Conservation (phyloP, 2,888 invertebrate species). For the Parochlus steinenii region DNA sequence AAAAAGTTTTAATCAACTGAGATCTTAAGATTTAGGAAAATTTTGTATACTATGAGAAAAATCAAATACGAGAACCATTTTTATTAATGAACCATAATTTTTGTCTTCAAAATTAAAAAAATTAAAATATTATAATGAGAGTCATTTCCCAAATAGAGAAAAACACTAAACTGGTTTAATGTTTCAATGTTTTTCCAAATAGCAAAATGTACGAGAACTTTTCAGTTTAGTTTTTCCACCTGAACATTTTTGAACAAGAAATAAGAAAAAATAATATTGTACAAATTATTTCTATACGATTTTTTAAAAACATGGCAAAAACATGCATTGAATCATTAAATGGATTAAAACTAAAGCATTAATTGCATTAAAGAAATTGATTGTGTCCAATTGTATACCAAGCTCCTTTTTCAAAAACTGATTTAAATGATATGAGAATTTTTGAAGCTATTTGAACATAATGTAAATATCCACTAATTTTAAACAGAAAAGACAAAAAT, state of each 20-base stretch:
- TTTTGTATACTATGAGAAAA: constrained; percentile 12
- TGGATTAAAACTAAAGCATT: constrained; percentile 5
- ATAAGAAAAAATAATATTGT: constrained; percentile 9
- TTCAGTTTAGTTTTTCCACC: neutral
- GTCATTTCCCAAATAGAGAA: too few relatives aligned
- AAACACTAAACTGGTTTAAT: too few relatives aligned
- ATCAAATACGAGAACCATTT: constrained; percentile 13
- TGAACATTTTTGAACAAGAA: neutral
- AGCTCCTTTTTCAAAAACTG: constrained; percentile 6
- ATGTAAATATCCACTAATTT: constrained; percentile 6
- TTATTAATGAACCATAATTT: constrained; percentile 11
- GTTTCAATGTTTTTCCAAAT: too few relatives aligned
- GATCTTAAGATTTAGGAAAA: constrained; percentile 7
- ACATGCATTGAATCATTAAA: too few relatives aligned
- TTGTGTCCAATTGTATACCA: constrained; percentile 13
- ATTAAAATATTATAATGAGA: constrained; percentile 1
- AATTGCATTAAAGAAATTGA: constrained; percentile 5
- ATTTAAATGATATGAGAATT: neutral
- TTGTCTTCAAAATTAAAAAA: constrained; percentile 10
- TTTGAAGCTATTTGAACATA: too few relatives aligned
- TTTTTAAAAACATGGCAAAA: too few relatives aligned
- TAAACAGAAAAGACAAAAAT: neutral
- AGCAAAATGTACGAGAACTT: too few relatives aligned
- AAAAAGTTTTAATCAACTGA: constrained; percentile 7
- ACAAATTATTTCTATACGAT: constrained; percentile 11